Conservation (phyloP, 2,797 vertebrate genomes). For the Centroberyx gerrardi region DNA sequence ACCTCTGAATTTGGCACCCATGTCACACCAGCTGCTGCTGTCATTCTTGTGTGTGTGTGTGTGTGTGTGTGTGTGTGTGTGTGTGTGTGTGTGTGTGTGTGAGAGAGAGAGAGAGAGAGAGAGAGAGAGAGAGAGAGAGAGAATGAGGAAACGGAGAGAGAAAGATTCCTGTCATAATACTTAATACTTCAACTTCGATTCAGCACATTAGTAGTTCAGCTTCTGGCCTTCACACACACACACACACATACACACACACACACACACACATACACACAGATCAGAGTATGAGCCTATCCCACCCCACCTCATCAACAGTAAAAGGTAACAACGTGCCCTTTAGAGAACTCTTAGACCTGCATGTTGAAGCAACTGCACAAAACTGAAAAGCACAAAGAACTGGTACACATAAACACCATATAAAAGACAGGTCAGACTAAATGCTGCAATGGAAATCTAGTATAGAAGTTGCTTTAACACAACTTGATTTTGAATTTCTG, state of each 20-base stretch:
- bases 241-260: conserved; percentile 5
- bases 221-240: conserved; percentile 22
- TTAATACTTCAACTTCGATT: conserved; percentile 28
- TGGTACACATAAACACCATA: conserved; percentile 1
- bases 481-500: background rate
- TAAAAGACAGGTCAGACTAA: background rate
- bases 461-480: background rate
- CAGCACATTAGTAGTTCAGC: conserved; percentile 20
- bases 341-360: background rate
- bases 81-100: background rate
- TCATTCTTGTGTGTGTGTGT: conserved; percentile 50
- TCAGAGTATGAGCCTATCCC: conserved; percentile 20
- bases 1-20: conserved; percentile 58
- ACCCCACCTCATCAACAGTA: conserved; percentile 12
- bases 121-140: background rate
- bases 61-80: conserved; percentile 3
- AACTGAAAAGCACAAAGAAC: background rate
- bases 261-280: background rate
- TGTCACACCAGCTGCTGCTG: conserved; percentile 75
- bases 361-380: background rate
- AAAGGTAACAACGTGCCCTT: conserved; percentile 10
- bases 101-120: background rate
- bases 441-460: background rate
- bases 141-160: background rate
- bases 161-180: background rate